Evolutionary conservation across 2,797 vertebrate genomes (phyloP).

Genomic region (Lagodon rhomboides): DNA sequence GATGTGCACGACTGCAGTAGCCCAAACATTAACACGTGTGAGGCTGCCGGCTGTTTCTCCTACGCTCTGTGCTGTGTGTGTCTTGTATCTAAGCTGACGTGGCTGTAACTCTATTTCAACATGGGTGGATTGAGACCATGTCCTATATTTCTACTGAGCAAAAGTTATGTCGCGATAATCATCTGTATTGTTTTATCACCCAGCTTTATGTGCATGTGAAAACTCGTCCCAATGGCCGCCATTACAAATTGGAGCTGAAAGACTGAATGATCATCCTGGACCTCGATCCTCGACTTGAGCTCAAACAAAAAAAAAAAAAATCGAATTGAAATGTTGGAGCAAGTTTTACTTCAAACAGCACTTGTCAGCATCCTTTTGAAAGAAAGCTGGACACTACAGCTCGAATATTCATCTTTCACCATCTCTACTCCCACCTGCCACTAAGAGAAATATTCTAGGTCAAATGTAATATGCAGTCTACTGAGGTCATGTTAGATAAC

Average conservation of each 20-base stretch:
- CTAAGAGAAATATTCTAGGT: conserved; percentile 30
- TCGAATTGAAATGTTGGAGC: background rate
- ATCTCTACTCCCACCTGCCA: conserved; percentile 15
- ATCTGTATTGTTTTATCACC: too few relatives aligned
- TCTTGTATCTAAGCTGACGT: too few relatives aligned
- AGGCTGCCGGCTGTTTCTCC: too few relatives aligned
- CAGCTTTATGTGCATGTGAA: background rate
- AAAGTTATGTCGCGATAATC: too few relatives aligned
- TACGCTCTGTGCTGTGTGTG: too few relatives aligned
- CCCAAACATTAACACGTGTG: too few relatives aligned
- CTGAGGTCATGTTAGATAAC: conserved; percentile 46
- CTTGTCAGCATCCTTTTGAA: background rate
- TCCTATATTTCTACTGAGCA: too few relatives aligned
- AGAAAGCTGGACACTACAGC: conserved; percentile 11
- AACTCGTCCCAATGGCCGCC: background rate
- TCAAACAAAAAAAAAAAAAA: conserved; percentile 2
- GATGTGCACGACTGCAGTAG: too few relatives aligned
- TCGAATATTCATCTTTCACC: conserved; percentile 25
- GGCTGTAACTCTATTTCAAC: too few relatives aligned
- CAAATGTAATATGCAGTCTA: conserved; percentile 29
- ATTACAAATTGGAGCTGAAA: background rate
- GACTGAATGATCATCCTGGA: background rate
- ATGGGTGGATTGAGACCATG: too few relatives aligned
- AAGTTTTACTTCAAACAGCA: conserved; percentile 11
- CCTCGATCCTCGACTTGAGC: background rate